phyloP scores from a whole-genome alignment of 2,797 vertebrate genomes.

The Anomalospiza imberbis region DNA sequence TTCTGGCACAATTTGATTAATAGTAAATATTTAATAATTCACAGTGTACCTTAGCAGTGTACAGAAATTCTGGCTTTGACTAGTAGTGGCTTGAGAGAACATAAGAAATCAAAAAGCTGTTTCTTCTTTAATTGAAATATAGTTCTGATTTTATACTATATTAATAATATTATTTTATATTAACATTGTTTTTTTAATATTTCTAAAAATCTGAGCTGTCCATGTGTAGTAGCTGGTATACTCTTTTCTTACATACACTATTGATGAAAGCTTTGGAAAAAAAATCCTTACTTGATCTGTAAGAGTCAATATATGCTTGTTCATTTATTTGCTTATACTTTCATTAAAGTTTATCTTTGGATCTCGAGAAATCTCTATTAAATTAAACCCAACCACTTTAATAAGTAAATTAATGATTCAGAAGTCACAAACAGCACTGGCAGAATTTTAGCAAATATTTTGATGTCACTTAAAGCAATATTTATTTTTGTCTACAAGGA shows the following conservation, averaged over 20 bases:
- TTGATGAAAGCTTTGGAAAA: neutral
- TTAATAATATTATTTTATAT: neutral
- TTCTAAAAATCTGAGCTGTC: neutral
- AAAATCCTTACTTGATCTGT: neutral
- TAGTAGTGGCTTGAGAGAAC: neutral
- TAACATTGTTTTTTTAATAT: neutral
- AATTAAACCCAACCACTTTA: neutral
- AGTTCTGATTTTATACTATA: neutral
- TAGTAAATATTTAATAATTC: neutral
- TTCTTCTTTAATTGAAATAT: neutral
- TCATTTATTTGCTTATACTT: neutral
- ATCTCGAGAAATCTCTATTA: neutral
- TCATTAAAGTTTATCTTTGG: neutral
- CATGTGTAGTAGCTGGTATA: neutral
- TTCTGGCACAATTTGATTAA: neutral
- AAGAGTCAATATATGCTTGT: neutral
- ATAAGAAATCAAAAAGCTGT: neutral
- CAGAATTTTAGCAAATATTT: conserved; percentile 1
- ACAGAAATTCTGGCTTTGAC: neutral
- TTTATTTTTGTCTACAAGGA: neutral
- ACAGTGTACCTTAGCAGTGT: neutral
- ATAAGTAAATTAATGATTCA: neutral
- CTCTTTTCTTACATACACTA: neutral
- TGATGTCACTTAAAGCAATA: neutral
- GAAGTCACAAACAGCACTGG: neutral